Evolutionary conservation across 2,797 vertebrate species (phyloP).

Genomic region (Liparis tanakae): DNA sequence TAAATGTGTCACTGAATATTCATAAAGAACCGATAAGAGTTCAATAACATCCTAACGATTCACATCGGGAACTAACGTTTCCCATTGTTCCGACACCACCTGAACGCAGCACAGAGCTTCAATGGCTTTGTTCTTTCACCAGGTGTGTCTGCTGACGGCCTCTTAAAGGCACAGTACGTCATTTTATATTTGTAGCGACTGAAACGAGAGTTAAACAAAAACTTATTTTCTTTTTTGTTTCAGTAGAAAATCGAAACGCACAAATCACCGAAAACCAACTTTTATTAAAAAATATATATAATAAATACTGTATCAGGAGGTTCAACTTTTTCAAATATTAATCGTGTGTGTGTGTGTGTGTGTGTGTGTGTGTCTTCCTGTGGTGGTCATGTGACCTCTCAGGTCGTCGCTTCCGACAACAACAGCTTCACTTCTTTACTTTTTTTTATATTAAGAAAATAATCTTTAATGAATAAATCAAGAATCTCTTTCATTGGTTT

Average conservation of each 20-base stretch:
- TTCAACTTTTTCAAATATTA: too few species aligned
- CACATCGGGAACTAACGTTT: background rate
- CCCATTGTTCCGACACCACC: background rate
- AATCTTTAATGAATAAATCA: too few species aligned
- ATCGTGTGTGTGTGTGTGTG: too few species aligned
- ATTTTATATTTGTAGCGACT: background rate
- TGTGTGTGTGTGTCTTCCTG: background rate
- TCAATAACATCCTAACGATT: background rate
- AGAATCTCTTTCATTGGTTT: too few species aligned
- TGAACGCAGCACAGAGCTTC: background rate
- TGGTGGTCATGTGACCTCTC: background rate
- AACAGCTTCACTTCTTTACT: background rate
- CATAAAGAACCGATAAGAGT: too few species aligned
- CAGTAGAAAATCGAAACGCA: background rate
- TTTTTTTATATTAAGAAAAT: background rate
- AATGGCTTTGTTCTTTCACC: too few species aligned
- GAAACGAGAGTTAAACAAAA: background rate
- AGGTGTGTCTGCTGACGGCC: background rate
- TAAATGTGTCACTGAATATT: background rate
- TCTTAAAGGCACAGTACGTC: constrained; percentile 11
- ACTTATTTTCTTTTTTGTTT: background rate
- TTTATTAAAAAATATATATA: too few species aligned
- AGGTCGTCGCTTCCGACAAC: background rate
- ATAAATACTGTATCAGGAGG: too few species aligned
- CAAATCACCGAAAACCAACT: too few species aligned